Conservation (phyloP, 1,140 invertebrate species). For the Andricus grossulariae region DNA sequence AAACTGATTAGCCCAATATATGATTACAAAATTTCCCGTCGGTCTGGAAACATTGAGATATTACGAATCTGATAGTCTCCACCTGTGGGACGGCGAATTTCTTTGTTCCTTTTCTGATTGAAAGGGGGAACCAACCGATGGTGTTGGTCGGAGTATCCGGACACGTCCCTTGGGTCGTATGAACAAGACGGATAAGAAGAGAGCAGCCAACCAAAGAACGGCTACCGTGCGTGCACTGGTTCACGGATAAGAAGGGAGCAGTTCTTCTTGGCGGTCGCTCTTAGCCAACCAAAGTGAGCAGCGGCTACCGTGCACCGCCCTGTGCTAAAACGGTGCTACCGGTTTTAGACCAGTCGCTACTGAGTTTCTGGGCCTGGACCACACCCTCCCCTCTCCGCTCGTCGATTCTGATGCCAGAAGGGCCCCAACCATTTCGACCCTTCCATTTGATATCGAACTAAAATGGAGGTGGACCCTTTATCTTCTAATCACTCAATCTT, state of each 20-base stretch:
- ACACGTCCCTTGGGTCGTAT: slow-evolving; percentile 45
- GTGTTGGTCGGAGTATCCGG: slow-evolving; percentile 42
- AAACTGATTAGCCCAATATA: not conserved
- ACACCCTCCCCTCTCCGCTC: slow-evolving; percentile 64
- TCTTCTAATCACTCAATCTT: too few species aligned
- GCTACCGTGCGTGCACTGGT: slow-evolving; percentile 68
- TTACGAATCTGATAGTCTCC: not conserved
- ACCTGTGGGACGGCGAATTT: not conserved
- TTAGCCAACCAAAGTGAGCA: slow-evolving; percentile 69
- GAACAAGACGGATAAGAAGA: slow-evolving; percentile 58
- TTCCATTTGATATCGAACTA: slow-evolving; percentile 54
- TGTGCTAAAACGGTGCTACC: slow-evolving; percentile 69
- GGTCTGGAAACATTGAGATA: not conserved
- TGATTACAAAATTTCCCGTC: not conserved
- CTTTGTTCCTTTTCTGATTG: slow-evolving; percentile 34
- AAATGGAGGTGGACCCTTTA: slow-evolving; percentile 49
- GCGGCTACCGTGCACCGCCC: slow-evolving; percentile 73
- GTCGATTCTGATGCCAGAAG: slow-evolving; percentile 60
- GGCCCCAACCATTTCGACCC: slow-evolving; percentile 55
- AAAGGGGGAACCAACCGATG: slow-evolving; percentile 9
- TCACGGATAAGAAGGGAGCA: slow-evolving; percentile 68
- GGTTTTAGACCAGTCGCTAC: slow-evolving; percentile 70
- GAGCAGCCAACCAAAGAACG: slow-evolving; percentile 64
- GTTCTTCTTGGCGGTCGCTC: slow-evolving; percentile 61
- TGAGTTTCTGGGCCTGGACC: slow-evolving; percentile 58